Percentiles rank a stretch among this genome's conserved stretches.
phyloP scores from a whole-genome alignment of 2,113 vertebrate species.

The Apteryx mantelli region DNA sequence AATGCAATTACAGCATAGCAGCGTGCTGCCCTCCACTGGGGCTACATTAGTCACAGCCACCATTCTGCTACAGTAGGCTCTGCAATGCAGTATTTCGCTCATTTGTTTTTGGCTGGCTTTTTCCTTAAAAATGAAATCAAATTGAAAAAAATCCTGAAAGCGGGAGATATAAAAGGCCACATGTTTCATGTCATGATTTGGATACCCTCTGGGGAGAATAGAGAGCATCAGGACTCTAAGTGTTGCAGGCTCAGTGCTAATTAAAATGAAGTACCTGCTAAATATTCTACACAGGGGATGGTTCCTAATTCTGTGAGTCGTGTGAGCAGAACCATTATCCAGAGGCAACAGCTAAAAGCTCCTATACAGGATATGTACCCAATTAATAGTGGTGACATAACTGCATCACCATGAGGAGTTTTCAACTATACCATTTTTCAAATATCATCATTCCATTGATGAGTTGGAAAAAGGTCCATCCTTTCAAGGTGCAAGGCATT shows the following conservation, averaged over 20 bases:
- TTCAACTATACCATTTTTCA: not conserved
- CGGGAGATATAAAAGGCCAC: not conserved
- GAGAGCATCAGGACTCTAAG: not conserved
- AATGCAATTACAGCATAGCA: not conserved
- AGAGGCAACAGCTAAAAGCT: not conserved
- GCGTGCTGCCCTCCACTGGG: conserved; percentile 37
- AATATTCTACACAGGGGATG: not conserved
- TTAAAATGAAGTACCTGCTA: not conserved
- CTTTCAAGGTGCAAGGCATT: not conserved
- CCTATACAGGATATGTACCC: not conserved
- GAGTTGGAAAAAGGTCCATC: not conserved
- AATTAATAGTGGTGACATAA: not conserved
- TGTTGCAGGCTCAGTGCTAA: not conserved
- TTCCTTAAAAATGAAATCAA: not conserved
- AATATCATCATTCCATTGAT: not conserved
- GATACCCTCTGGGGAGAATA: not conserved
- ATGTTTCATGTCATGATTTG: not conserved
- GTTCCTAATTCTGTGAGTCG: not conserved
- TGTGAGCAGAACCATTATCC: not conserved
- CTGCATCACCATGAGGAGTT: not conserved
- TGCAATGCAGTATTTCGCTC: not conserved
- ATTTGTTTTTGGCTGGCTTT: not conserved
- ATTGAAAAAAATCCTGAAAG: not conserved
- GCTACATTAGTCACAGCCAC: rapidly evolving
- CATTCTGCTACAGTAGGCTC: not conserved